Base-by-base conservation (phyloP, 2,797 vertebrate species). In the Poecilia gillii region DNA sequence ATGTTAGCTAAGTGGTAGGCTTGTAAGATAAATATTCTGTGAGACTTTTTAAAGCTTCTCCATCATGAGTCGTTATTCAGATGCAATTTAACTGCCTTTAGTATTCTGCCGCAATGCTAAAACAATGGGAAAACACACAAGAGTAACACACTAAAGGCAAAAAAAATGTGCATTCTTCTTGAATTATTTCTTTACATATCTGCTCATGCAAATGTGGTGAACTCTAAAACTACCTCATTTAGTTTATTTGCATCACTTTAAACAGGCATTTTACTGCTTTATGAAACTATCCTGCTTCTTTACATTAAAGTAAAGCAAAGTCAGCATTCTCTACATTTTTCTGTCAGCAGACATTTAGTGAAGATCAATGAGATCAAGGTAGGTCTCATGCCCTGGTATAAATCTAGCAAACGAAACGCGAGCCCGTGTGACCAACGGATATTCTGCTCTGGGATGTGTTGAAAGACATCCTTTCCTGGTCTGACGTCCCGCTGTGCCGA, bases 391-490 rank as follows among this genome's bases (percentile, higher is more conserved):
- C 51, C 68, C 43, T 57, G 66, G 77, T 62, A 76, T 84, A 86
- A 77, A 87, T 89, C 89, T 88, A 88, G 74, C 76, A 77, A 74
- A 72, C 75, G 75, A 88, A 86, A 86, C 71, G 55, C 66, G 59
- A 62, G 53, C 41, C 46, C 43, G 33, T 76, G 75, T 83, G 81
- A 90, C 88, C 81, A 85, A 82, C 84, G 88, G 86, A 91, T 91
- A 80, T 90, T 91, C 81, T 81, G 81, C 81, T 89, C 76, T 62
- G 76, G 78, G 79, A 88, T 55, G 87, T 88, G 90, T 79, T 88
- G 88, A 91, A 88, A 87, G 62, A 79, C 39, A 59, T 74, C 57
- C 72, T 89, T 92, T 92, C 89, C 90, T 90, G 85, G 82, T 41
- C 71, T 18, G 64, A 72, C 41, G 64, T 81, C 70, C 79, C 84